phyloP scores from a whole-genome alignment of 2,113 vertebrate species.

The Syngnathus floridae region DNA sequence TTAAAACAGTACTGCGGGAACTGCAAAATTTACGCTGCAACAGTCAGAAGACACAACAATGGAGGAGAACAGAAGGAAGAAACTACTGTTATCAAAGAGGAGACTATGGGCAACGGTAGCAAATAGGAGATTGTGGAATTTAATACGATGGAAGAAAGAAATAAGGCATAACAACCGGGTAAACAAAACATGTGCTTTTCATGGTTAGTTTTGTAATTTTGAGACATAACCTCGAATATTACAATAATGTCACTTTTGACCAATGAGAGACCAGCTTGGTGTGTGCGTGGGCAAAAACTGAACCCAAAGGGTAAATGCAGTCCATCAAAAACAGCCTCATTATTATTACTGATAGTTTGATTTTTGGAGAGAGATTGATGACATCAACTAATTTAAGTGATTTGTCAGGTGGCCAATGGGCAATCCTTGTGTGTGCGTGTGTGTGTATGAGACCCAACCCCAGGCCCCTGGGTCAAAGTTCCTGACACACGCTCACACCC shows the following conservation, averaged over 20 bases:
- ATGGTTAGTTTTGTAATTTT: neutral
- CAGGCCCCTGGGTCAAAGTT: slow-evolving; percentile 68
- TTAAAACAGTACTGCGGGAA: neutral
- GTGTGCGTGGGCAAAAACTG: too few species aligned
- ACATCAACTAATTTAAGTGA: slow-evolving; percentile 11
- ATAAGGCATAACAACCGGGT: neutral
- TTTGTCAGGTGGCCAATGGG: slow-evolving; percentile 61
- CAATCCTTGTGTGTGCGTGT: neutral
- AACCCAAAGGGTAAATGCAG: too few species aligned
- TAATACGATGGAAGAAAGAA: neutral
- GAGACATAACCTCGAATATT: neutral
- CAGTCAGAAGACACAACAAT: neutral
- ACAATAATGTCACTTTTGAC: neutral
- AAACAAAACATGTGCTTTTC: neutral
- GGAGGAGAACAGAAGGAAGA: neutral
- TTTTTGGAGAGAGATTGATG: neutral
- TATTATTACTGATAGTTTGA: neutral
- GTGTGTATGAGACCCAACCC: slow-evolving; percentile 34
- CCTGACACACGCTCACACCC: slow-evolving; percentile 69
- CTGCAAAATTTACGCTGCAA: neutral
- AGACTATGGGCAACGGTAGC: neutral
- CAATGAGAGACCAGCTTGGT: too few species aligned
- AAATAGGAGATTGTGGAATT: neutral
- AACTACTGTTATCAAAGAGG: neutral
- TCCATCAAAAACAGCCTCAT: neutral